Evolutionary conservation across 2,888 invertebrate genomes (phyloP).

Genomic region (Hemistola chrysoprasaria): DNA sequence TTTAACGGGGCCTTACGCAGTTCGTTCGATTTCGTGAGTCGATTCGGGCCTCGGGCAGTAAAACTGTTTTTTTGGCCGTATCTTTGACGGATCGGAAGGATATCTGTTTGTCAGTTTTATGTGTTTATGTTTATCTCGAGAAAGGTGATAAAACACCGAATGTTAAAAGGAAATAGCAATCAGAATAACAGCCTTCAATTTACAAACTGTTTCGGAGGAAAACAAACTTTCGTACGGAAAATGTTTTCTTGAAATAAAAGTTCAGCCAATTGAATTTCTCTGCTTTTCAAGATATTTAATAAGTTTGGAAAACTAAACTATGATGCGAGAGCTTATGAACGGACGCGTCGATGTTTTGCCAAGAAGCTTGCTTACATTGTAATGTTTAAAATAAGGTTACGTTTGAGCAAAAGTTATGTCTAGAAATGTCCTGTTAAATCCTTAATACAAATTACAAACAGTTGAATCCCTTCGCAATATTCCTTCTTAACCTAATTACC

Average conservation of each 20-base stretch:
- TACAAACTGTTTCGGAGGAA: neutral
- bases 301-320: no score
- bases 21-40: conserved; percentile 30
- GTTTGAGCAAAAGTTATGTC: no score
- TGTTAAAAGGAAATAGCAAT: conserved; percentile 18
- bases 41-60: conserved; percentile 19
- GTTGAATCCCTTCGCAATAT: neutral
- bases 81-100: conserved; percentile 22
- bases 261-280: no score
- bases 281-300: no score
- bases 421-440: no score
- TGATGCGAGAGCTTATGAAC: no score
- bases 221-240: neutral
- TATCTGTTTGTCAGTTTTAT: conserved; percentile 29
- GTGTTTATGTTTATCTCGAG: conserved; percentile 32
- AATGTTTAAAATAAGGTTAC: no score
- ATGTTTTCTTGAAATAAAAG: neutral
- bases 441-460: neutral
- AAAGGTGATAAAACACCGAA: conserved; percentile 24
- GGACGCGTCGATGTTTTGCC: no score
- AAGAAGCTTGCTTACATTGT: no score
- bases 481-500: neutral
- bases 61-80: conserved; percentile 32
- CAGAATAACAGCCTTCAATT: conserved; percentile 19
- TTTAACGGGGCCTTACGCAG: conserved; percentile 22